Percentiles rank a stretch among this genome's conserved stretches.
These are phyloP conservation scores for Dicaeum eximium DNA, from an alignment of 2,113 vertebrate genomes.

Conservation along the genomic window DNA sequence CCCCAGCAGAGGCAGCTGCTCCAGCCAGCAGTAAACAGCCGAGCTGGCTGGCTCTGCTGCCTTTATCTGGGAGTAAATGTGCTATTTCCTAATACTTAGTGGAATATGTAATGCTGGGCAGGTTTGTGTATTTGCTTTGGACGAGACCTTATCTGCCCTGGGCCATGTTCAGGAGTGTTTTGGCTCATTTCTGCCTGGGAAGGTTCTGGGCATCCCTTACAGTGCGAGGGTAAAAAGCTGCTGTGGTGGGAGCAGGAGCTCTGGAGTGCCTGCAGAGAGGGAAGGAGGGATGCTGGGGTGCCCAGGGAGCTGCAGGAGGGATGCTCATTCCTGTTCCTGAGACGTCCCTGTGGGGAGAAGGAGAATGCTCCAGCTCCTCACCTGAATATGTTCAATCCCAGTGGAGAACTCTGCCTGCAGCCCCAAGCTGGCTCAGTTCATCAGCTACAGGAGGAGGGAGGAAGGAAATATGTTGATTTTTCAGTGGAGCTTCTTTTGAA, in stretches of 20 bases:
- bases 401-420: not conserved
- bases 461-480: not conserved
- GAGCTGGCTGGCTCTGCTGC: not conserved
- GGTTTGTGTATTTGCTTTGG: constrained; percentile 45
- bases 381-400: not conserved
- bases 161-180: not conserved
- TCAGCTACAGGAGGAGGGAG: not conserved
- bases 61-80: constrained; percentile 6
- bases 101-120: constrained; percentile 13
- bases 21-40: not conserved
- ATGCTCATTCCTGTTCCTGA: not conserved
- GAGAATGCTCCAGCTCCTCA: not conserved
- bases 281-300: not conserved
- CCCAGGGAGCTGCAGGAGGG: not conserved
- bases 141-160: not conserved
- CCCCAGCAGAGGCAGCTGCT: not conserved
- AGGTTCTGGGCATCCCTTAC: not conserved
- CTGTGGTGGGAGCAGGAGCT: not conserved
- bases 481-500: not conserved
- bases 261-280: not conserved
- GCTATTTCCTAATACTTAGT: constrained; percentile 16
- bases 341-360: too few species aligned
- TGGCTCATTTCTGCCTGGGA: not conserved
- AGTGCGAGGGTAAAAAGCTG: not conserved
- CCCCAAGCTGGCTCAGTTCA: not conserved